These are phyloP conservation scores for Octonoba sinensis DNA, from an alignment of 2,888 invertebrate species.

Conservation along the genomic window DNA sequence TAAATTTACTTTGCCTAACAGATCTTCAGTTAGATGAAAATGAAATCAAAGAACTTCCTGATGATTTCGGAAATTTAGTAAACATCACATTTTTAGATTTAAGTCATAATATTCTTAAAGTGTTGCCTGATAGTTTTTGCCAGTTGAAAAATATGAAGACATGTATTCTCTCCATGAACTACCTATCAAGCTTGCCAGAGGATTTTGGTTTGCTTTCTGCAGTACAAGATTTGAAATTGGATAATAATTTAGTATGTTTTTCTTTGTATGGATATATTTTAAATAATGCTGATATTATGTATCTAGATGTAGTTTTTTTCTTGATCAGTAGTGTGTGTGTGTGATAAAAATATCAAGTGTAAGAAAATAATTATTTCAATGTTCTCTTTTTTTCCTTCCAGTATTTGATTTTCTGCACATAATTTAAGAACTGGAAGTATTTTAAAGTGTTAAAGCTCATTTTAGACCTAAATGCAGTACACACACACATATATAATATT, in stretches of 20 bases:
- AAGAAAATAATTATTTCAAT: too few relatives aligned
- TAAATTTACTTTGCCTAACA: slow-evolving; percentile 26
- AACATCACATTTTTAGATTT: slow-evolving; percentile 41
- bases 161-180: slow-evolving; percentile 50
- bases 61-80: slow-evolving; percentile 42
- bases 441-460: too few relatives aligned
- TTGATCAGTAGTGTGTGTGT: not conserved
- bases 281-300: not conserved
- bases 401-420: too few relatives aligned
- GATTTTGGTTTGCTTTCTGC: slow-evolving; percentile 37
- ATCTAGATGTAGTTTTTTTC: not conserved
- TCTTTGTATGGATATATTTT: not conserved
- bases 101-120: slow-evolving; percentile 37
- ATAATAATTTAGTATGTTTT: slow-evolving; percentile 44
- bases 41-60: slow-evolving; percentile 31
- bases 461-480: too few relatives aligned
- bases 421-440: too few relatives aligned
- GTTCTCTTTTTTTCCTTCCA: too few relatives aligned
- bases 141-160: slow-evolving; percentile 22
- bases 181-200: slow-evolving; percentile 32
- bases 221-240: slow-evolving; percentile 47
- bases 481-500: too few relatives aligned
- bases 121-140: slow-evolving; percentile 52
- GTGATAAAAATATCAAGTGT: not conserved
- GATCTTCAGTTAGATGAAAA: slow-evolving; percentile 61